Percentiles rank a stretch among this genome's conserved stretches.
Evolutionary conservation across 2,797 vertebrate species (phyloP).

Genomic region (Urocyon cinereoargenteus): DNA sequence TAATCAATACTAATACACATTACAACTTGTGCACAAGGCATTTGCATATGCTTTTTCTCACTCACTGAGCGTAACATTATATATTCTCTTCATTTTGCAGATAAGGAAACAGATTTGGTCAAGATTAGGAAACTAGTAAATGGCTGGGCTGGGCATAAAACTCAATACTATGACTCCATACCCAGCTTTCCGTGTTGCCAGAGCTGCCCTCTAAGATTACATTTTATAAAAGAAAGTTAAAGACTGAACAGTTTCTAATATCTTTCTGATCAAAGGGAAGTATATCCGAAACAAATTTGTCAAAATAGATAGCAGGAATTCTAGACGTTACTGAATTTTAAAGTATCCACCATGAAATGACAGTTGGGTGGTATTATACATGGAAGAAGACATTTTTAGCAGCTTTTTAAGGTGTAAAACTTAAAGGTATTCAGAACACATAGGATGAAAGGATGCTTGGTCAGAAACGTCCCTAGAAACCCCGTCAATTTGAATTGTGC

Average conservation of each 20-base stretch:
- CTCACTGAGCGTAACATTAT: background rate
- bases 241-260: background rate
- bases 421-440: background rate
- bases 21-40: background rate
- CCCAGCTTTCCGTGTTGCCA: background rate
- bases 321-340: slow-evolving; percentile 26
- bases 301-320: background rate
- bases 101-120: background rate
- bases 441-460: background rate
- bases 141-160: background rate
- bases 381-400: background rate
- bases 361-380: background rate
- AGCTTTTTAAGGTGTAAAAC: background rate
- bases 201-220: background rate
- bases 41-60: background rate
- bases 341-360: slow-evolving; percentile 19
- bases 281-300: background rate
- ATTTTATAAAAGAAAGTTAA: background rate
- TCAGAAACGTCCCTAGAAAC: background rate
- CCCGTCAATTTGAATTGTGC: background rate
- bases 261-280: background rate
- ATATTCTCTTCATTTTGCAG: slow-evolving; percentile 5
- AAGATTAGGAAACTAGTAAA: background rate
- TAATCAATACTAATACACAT: background rate
- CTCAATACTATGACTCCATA: background rate